Base-by-base conservation (phyloP, 2,113 vertebrate species). In the Callipepla squamata region DNA sequence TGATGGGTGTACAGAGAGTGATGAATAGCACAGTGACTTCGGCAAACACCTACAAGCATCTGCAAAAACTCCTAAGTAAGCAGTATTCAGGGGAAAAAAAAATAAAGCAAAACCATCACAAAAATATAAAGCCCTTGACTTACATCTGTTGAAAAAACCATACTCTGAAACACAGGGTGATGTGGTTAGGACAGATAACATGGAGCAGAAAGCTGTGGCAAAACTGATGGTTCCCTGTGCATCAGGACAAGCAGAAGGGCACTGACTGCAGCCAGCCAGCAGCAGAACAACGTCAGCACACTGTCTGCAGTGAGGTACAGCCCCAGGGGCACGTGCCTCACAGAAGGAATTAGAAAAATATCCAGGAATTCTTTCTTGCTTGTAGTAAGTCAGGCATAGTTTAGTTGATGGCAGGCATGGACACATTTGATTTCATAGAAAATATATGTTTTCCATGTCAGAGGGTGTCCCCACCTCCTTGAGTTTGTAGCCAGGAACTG, bases 191-290 rank as follows among this genome's bases (percentile, higher is more conserved):
- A 61, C 16, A 70, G 81, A 78, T 63, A 67, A 67, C 5, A 72
- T 62, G 42, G 65, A 85, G 30, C 30, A 92, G 72, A 89, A 85
- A 91, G 65, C 79, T 2, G 2, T 55, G 57, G 14, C 36, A 91
- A 82, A 80, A 87, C 92, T 94, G 95, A 79, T 91, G 93, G 93
- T 91, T 94, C 91, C 80, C 59, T 1, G 1, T 57, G 57, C 73
- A 53, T 69, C 87, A 70, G 89, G 89, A 74, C 65, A 47, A 87
- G 48, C 72, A 88, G 79, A 3, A 2, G 87, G 70, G 22, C 63
- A 44, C 22, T 94, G 82, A 68, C 55, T 72, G 72, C 67, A 51
- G 44, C 47, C 86, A 23, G 8, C 61, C 57, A 73, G 73, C 59
- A 80, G 44, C 26, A 84, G 81, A 87, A 78, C 69, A 16, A 13